A percentile compares a stretch with the other conserved stretches of the same genome.
Conservation (phyloP, 2,888 invertebrate genomes). For the Conistra vaccinii region DNA sequence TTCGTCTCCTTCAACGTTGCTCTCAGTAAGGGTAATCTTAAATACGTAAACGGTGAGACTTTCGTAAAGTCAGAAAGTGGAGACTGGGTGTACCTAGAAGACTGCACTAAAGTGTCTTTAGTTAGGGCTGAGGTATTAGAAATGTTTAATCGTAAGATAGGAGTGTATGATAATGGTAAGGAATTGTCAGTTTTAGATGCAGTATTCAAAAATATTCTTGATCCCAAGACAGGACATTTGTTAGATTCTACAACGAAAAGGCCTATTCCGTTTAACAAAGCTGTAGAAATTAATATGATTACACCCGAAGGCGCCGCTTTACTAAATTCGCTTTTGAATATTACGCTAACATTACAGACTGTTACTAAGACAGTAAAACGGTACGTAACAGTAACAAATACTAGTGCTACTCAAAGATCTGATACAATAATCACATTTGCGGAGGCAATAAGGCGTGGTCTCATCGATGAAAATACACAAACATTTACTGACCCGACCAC, state of each 20-base stretch:
- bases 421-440: slow-evolving; percentile 93
- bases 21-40: slow-evolving; percentile 94
- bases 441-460: slow-evolving; percentile 94
- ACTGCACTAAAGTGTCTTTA: slow-evolving; percentile 94
- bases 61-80: slow-evolving; percentile 94
- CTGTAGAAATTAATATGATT: slow-evolving; percentile 95
- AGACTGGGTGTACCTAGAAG: slow-evolving; percentile 94
- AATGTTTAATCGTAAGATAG: slow-evolving; percentile 95
- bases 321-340: slow-evolving; percentile 95
- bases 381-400: slow-evolving; percentile 94
- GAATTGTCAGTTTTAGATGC: slow-evolving; percentile 97
- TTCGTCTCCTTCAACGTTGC: slow-evolving; percentile 96
- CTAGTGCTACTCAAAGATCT: slow-evolving; percentile 90
- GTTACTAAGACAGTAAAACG: slow-evolving; percentile 96
- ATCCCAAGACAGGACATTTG: slow-evolving; percentile 96
- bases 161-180: slow-evolving; percentile 93
- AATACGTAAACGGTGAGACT: slow-evolving; percentile 93
- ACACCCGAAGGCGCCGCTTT: slow-evolving; percentile 97
- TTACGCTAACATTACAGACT: slow-evolving; percentile 96
- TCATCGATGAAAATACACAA: slow-evolving; percentile 95
- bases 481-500: slow-evolving; percentile 95
- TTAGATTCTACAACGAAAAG: slow-evolving; percentile 93
- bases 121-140: slow-evolving; percentile 96
- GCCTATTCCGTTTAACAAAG: slow-evolving; percentile 95
- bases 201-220: slow-evolving; percentile 96